These are phyloP conservation scores for Pelusios castaneus DNA, from an alignment of 2,113 vertebrate genomes.

Conservation along the genomic window DNA sequence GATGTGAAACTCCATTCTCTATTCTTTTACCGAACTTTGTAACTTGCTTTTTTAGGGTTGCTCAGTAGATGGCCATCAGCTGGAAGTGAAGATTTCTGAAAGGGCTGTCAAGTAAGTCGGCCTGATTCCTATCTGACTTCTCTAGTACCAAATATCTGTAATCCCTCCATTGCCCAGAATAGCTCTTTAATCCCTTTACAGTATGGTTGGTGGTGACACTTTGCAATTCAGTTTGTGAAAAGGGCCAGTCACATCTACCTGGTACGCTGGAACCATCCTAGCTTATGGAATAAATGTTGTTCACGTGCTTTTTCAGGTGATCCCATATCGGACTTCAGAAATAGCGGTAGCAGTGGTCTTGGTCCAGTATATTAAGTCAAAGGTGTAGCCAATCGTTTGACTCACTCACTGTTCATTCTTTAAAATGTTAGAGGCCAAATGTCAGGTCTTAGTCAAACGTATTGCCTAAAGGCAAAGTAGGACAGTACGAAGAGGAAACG, in stretches of 20 bases:
- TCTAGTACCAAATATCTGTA: fast-evolving
- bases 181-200: neutral
- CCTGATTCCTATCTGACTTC: fast-evolving
- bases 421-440: neutral
- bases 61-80: constrained; percentile 85
- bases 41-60: constrained; percentile 79
- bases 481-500: neutral
- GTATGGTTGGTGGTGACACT: neutral
- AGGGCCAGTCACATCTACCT: neutral
- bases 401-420: neutral
- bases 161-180: neutral
- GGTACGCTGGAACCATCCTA: fast-evolving
- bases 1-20: neutral
- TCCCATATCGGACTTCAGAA: neutral
- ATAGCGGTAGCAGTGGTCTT: neutral
- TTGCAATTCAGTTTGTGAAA: neutral
- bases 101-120: constrained; percentile 86
- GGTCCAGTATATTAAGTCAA: neutral
- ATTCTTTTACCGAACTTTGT: neutral
- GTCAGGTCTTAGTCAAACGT: neutral
- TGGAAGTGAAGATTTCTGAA: constrained; percentile 93
- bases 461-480: neutral
- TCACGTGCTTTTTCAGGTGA: neutral
- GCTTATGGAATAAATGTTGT: neutral
- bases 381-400: neutral